Evolutionary conservation across 2,113 vertebrate genomes (phyloP).

Genomic region (Oceanodroma tethys): DNA sequence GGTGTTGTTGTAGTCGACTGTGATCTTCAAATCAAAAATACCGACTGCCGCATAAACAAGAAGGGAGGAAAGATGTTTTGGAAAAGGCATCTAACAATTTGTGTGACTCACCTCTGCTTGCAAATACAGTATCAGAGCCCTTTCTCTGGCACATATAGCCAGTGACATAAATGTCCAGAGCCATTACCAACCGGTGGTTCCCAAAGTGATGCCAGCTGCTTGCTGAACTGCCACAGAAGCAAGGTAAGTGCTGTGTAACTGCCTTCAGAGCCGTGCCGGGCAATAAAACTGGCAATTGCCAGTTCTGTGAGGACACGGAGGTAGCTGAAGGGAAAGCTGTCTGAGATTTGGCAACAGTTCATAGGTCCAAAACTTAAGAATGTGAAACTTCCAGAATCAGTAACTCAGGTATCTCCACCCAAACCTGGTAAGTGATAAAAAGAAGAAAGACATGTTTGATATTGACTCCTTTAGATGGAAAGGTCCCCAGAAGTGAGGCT

Average conservation of each 20-base stretch:
- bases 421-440: not conserved
- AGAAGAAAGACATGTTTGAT: not conserved
- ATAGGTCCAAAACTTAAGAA: not conserved
- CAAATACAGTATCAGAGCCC: not conserved
- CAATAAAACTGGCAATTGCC: not conserved
- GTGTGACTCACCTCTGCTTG: not conserved
- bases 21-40: not conserved
- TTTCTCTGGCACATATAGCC: not conserved
- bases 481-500: not conserved
- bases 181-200: not conserved
- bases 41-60: not conserved
- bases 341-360: not conserved
- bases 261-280: not conserved
- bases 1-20: not conserved
- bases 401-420: not conserved
- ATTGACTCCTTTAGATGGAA: not conserved
- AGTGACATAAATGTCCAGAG: not conserved
- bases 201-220: not conserved
- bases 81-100: not conserved
- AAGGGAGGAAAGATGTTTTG: not conserved
- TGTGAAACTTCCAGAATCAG: not conserved
- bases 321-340: not conserved
- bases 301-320: not conserved
- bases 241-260: not conserved
- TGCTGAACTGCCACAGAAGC: not conserved